Conservation (phyloP, 2,113 vertebrate species). For the Nycticebus coucang region DNA sequence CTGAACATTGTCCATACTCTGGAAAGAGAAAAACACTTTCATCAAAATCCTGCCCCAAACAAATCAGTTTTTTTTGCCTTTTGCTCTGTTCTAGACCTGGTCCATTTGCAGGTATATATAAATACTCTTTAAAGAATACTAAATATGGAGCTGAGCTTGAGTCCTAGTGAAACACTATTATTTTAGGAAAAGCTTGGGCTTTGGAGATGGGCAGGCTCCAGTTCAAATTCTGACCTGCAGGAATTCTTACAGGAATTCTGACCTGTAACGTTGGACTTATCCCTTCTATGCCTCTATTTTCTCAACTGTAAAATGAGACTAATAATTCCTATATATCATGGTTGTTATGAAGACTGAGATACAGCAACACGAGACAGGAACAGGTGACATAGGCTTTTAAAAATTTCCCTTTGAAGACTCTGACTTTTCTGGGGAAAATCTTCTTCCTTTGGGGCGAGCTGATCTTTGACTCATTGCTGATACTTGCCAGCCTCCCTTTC, state of each 20-base stretch:
- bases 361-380: not conserved
- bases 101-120: not conserved
- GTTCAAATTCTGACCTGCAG: not conserved
- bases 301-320: not conserved
- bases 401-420: not conserved
- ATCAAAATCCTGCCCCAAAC: slow-evolving; percentile 5
- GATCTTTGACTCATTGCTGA: not conserved
- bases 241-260: not conserved
- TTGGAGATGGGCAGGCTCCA: not conserved
- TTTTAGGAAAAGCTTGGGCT: not conserved
- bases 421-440: not conserved
- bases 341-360: not conserved
- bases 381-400: not conserved
- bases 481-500: not conserved
- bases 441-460: not conserved
- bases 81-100: not conserved
- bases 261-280: not conserved
- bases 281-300: not conserved
- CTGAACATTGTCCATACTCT: slow-evolving; percentile 28
- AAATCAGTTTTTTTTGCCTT: slow-evolving; percentile 34
- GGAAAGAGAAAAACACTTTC: slow-evolving; percentile 21
- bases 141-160: not conserved
- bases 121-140: not conserved
- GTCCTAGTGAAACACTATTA: not conserved
- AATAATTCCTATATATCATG: not conserved